Percentiles rank a stretch among this genome's conserved stretches.
phyloP scores from a whole-genome alignment of 1,140 invertebrate genomes.

The Saccostrea glomerata region DNA sequence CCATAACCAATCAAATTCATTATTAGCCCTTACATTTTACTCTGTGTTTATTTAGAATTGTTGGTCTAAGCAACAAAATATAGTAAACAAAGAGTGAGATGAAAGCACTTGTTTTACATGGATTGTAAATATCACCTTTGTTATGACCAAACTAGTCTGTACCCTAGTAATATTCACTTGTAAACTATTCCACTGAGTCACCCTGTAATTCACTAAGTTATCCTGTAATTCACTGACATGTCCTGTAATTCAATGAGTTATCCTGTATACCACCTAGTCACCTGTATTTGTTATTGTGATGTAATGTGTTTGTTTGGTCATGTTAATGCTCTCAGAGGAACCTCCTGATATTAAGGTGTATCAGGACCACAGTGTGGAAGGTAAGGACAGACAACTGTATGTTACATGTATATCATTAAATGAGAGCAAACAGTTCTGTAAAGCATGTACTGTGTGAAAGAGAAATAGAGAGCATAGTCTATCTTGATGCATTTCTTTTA shows the following conservation, averaged over 20 bases:
- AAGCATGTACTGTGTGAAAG: not conserved
- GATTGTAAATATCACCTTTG: too few relatives aligned
- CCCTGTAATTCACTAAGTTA: not conserved
- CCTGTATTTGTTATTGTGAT: slow-evolving; percentile 6
- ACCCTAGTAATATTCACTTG: not conserved
- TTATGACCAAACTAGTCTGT: too few relatives aligned
- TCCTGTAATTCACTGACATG: not conserved
- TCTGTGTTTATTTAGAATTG: too few relatives aligned
- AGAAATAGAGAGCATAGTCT: not conserved
- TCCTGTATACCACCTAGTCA: not conserved
- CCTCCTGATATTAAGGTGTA: slow-evolving; percentile 41
- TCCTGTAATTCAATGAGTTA: not conserved
- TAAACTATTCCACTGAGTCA: not conserved
- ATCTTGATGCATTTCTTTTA: not conserved
- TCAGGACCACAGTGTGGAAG: slow-evolving; percentile 39
- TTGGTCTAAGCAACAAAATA: too few relatives aligned
- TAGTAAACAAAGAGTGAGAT: too few relatives aligned
- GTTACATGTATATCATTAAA: not conserved
- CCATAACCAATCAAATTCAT: too few relatives aligned
- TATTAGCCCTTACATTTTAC: too few relatives aligned
- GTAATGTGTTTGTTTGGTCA: slow-evolving; percentile 22
- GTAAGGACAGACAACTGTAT: slow-evolving; percentile 13
- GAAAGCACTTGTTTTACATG: too few relatives aligned
- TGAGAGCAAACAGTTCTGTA: not conserved
- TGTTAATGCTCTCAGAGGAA: slow-evolving; percentile 57